A percentile compares a stretch with the other conserved stretches of the same genome.
Conservation (phyloP, 2,797 vertebrate species). For the Amphiprion clarkii region DNA sequence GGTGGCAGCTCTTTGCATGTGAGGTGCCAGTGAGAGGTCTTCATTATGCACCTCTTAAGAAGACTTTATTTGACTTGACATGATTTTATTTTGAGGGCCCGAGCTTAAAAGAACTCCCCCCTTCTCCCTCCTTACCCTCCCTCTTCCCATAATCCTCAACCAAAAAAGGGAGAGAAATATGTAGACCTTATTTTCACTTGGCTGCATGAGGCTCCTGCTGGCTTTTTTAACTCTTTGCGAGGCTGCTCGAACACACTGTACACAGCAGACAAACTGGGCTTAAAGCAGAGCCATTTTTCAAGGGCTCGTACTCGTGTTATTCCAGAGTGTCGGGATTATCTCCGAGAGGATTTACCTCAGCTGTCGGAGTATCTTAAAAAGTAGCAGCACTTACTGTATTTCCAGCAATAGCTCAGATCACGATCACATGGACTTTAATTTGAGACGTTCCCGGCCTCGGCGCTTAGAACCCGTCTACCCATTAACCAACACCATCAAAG, state of each 20-base stretch:
- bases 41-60: conserved; percentile 77
- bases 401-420: conserved; percentile 45
- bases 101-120: conserved; percentile 72
- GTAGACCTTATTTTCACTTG: conserved; percentile 80
- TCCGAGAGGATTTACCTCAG: conserved; percentile 42
- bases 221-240: conserved; percentile 69
- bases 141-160: conserved; percentile 75
- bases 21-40: conserved; percentile 69
- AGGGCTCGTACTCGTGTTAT: conserved; percentile 56
- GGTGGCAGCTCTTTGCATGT: conserved; percentile 60
- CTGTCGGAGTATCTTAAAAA: conserved; percentile 26
- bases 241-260: conserved; percentile 6
- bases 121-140: not conserved
- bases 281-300: conserved; percentile 29
- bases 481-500: conserved; percentile 10
- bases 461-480: conserved; percentile 11
- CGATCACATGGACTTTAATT: conserved; percentile 9
- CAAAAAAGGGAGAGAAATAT: conserved; percentile 81
- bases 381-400: conserved; percentile 47
- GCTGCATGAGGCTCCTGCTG: conserved; percentile 65
- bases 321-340: conserved; percentile 41
- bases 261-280: conserved; percentile 7
- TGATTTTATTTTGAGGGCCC: conserved; percentile 78
- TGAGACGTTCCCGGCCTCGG: conserved; percentile 12
- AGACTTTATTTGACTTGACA: conserved; percentile 83